Evolutionary conservation across 2,888 invertebrate genomes (phyloP).

Genomic region (Theretra japonica): DNA sequence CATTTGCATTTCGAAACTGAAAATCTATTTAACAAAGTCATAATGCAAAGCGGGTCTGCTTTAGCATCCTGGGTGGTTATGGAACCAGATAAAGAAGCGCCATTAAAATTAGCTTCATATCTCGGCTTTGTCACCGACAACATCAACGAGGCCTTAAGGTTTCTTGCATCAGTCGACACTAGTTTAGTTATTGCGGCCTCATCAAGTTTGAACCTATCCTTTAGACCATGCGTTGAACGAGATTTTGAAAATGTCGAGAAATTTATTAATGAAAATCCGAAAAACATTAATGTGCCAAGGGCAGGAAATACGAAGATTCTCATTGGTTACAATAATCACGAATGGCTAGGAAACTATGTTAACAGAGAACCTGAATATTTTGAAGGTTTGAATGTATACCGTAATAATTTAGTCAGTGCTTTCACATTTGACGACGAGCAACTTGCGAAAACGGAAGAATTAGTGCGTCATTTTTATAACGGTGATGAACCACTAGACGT

Average conservation of each 20-base stretch:
- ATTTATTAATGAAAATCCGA: constrained; percentile 51
- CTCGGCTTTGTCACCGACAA: constrained; percentile 53
- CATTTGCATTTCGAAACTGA: constrained; percentile 56
- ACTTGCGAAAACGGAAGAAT: constrained; percentile 44
- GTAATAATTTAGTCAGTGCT: constrained; percentile 35
- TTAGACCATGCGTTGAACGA: constrained; percentile 59
- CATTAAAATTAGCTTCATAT: constrained; percentile 52
- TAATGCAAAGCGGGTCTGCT: constrained; percentile 60
- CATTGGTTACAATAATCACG: constrained; percentile 52
- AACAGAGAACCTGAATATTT: constrained; percentile 38
- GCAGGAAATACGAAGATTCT: constrained; percentile 48
- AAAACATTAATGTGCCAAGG: constrained; percentile 43
- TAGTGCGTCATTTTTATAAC: constrained; percentile 60
- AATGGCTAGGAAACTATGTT: constrained; percentile 39
- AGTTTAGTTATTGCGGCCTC: constrained; percentile 52
- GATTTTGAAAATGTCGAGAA: constrained; percentile 45
- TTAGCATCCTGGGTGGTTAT: constrained; percentile 43
- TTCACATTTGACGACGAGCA: constrained; percentile 49
- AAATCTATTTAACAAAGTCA: constrained; percentile 57
- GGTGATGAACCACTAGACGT: constrained; percentile 54
- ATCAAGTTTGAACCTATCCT: constrained; percentile 41
- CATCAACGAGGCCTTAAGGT: constrained; percentile 52
- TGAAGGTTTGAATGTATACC: constrained; percentile 39
- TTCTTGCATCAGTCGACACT: constrained; percentile 51
- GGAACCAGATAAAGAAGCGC: constrained; percentile 47